These are phyloP conservation scores for Anthopleura xanthogrammica DNA, from an alignment of 92 coral and sea anemone species.

Conservation along the genomic window DNA sequence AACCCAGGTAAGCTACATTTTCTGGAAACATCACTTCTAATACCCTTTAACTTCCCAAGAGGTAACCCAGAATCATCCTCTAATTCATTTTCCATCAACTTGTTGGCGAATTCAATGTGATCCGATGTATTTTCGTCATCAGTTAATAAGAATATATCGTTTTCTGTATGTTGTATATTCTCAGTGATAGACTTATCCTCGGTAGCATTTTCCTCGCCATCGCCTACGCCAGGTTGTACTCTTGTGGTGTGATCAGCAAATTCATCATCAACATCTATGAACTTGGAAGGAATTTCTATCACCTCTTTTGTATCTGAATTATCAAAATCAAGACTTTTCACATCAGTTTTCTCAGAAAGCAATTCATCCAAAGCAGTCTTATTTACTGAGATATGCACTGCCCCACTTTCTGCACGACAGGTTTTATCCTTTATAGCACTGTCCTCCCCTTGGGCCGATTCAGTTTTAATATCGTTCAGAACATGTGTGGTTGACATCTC, in stretches of 20 bases:
- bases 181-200: not conserved
- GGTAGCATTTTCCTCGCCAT: not conserved
- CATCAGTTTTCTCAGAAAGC: not conserved
- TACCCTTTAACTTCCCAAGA: not conserved
- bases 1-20: not conserved
- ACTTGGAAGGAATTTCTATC: not conserved
- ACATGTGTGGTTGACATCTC: not conserved
- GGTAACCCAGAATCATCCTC: not conserved
- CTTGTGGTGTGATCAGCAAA: not conserved
- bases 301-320: not conserved
- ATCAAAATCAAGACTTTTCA: not conserved
- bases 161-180: not conserved
- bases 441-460: not conserved
- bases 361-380: not conserved
- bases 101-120: not conserved
- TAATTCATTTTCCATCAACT: not conserved
- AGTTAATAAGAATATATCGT: not conserved
- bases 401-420: not conserved
- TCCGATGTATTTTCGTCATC: not conserved
- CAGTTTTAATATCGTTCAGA: not conserved
- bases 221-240: not conserved
- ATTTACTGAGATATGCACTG: not conserved
- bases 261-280: not conserved
- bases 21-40: not conserved
- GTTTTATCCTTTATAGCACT: not conserved